Conservation (phyloP, 2,113 vertebrate species). For the Tricholaema leucomelas region DNA sequence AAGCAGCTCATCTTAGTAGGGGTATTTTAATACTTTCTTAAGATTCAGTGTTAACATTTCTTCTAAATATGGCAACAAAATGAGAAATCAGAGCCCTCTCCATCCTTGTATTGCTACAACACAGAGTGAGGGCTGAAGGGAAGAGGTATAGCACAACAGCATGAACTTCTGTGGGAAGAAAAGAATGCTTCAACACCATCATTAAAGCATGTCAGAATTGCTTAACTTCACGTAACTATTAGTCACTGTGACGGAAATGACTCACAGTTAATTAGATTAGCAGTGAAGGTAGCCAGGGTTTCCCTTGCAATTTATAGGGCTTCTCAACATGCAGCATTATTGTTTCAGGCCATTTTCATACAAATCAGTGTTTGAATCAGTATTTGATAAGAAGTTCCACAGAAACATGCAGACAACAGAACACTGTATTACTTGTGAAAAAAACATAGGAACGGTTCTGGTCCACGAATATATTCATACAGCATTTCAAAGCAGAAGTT, state of each 20-base stretch:
- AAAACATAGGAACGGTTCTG: background rate
- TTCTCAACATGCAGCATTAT: background rate
- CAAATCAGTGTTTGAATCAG: background rate
- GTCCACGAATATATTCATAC: background rate
- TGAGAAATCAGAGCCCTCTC: background rate
- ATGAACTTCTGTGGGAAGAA: background rate
- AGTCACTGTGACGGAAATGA: background rate
- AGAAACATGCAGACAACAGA: background rate
- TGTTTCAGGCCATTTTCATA: background rate
- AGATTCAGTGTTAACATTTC: background rate
- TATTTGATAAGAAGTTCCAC: background rate
- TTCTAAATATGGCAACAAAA: background rate
- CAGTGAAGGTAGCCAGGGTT: background rate
- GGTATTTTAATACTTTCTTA: background rate
- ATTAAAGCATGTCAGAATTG: background rate
- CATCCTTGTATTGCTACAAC: background rate
- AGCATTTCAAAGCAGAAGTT: background rate
- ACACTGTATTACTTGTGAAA: background rate
- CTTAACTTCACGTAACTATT: background rate
- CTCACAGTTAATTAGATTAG: slow-evolving; percentile 21
- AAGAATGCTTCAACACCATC: background rate
- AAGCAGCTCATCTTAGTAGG: background rate
- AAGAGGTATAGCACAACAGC: background rate
- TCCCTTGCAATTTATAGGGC: background rate
- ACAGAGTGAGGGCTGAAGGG: background rate